Conservation (phyloP, 2,888 invertebrate species). For the Hydraecia micacea region DNA sequence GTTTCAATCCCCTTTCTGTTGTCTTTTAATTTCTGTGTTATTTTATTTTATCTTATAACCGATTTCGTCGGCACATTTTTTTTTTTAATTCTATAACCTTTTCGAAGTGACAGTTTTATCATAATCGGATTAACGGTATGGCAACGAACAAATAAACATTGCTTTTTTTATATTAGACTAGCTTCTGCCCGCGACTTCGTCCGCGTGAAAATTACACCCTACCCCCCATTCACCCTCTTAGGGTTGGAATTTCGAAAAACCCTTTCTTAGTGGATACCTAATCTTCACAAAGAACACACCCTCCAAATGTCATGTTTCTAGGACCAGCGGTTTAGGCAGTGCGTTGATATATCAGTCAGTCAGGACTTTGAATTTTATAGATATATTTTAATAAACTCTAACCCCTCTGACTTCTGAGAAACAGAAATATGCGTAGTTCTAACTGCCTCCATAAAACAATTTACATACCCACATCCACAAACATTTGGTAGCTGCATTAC, state of each 20-base stretch:
- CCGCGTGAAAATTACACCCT: too few species aligned
- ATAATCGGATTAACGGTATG: not conserved
- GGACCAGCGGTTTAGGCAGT: too few species aligned
- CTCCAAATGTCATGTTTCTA: too few species aligned
- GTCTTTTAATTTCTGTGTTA: not conserved
- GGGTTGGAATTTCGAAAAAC: too few species aligned
- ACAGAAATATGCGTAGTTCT: not conserved
- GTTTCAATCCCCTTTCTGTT: not conserved
- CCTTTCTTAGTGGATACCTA: too few species aligned
- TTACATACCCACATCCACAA: conserved; percentile 29
- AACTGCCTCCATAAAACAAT: conserved; percentile 9
- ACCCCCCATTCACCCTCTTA: too few species aligned
- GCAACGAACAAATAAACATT: not conserved
- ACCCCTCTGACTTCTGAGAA: not conserved
- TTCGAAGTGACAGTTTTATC: not conserved
- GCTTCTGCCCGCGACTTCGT: too few species aligned
- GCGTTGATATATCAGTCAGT: too few species aligned
- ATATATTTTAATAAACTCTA: not conserved
- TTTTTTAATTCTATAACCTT: not conserved
- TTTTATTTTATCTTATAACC: not conserved
- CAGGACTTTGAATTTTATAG: too few species aligned
- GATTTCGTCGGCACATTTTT: not conserved
- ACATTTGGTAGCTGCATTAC: conserved; percentile 43
- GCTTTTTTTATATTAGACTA: not conserved
- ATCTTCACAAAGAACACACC: too few species aligned